Evolutionary conservation across 2,113 vertebrate species (phyloP).

Genomic region (Trogon melanurus): DNA sequence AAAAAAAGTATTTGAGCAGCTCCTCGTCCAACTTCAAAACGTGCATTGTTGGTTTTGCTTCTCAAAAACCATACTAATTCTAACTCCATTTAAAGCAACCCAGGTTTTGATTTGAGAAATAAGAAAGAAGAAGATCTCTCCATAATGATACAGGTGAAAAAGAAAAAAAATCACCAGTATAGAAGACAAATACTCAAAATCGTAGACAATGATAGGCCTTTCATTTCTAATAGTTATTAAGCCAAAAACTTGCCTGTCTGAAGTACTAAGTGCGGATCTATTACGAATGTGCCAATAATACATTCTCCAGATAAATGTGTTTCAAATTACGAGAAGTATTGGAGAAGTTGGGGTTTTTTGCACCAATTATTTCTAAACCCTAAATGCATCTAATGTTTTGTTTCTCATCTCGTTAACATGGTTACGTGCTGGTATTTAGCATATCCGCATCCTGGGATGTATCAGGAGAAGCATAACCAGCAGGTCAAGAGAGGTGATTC

Average conservation of each 20-base stretch:
- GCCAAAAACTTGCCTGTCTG: slow-evolving; percentile 4
- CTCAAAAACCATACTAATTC: slow-evolving; percentile 35
- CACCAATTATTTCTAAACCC: slow-evolving; percentile 62
- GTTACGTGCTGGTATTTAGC: slow-evolving; percentile 41
- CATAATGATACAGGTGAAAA: not conserved
- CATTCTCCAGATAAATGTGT: slow-evolving; percentile 47
- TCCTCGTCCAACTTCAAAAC: not conserved
- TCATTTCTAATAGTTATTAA: slow-evolving; percentile 56
- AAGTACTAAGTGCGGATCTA: slow-evolving; percentile 52
- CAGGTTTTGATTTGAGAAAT: slow-evolving; percentile 35
- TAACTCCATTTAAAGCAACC: slow-evolving; percentile 50
- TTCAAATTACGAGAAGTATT: slow-evolving; percentile 53
- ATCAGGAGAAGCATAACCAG: no score
- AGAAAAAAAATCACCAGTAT: not conserved
- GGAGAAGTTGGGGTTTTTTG: slow-evolving; percentile 54
- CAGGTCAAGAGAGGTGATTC: no score
- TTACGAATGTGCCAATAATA: slow-evolving; percentile 57
- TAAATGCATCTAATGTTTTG: slow-evolving; percentile 63
- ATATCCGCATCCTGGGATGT: no score
- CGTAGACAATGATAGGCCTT: not conserved
- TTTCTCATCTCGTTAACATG: slow-evolving; percentile 65
- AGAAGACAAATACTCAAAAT: not conserved
- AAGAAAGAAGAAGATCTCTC: not conserved
- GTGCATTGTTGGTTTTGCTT: not conserved
- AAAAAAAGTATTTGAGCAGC: not conserved